These are phyloP conservation scores for Gari tellinella DNA, from an alignment of 2,888 invertebrate species.

Conservation along the genomic window DNA sequence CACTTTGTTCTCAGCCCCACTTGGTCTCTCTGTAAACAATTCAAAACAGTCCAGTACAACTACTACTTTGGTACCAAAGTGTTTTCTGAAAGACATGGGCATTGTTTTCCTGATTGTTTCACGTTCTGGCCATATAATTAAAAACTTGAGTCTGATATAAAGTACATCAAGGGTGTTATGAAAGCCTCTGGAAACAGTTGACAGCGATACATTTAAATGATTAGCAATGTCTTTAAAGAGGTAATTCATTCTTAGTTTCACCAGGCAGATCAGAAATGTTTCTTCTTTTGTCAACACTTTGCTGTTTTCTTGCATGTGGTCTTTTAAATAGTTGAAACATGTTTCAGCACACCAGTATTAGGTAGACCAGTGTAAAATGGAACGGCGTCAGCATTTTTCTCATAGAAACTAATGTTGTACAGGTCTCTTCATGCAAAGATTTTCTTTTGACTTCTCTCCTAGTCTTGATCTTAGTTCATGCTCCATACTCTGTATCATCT, in stretches of 20 bases:
- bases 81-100: conserved; percentile 38
- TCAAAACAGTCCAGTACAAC: conserved; percentile 37
- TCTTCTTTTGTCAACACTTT: conserved; percentile 31
- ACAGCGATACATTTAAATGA: conserved; percentile 25
- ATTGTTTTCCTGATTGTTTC: conserved; percentile 31
- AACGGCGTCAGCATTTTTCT: conserved; percentile 28
- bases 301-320: conserved; percentile 14
- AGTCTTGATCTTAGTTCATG: conserved; percentile 7
- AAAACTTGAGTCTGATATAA: conserved; percentile 17
- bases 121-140: conserved; percentile 30
- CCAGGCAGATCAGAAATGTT: conserved; percentile 28
- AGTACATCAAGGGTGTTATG: conserved; percentile 29
- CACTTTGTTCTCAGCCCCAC: conserved; percentile 8
- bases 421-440: background rate
- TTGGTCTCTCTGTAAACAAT: conserved; percentile 29
- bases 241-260: conserved; percentile 35
- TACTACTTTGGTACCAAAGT: conserved; percentile 37
- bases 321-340: conserved; percentile 18
- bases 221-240: conserved; percentile 27
- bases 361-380: conserved; percentile 33
- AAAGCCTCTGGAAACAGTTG: conserved; percentile 32
- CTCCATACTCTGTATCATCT: conserved; percentile 8
- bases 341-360: conserved; percentile 20
- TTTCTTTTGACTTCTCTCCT: background rate
- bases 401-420: conserved; percentile 7